Evolutionary conservation across 2,888 invertebrate genomes (phyloP).

Genomic region (Aricia artaxerxes): DNA sequence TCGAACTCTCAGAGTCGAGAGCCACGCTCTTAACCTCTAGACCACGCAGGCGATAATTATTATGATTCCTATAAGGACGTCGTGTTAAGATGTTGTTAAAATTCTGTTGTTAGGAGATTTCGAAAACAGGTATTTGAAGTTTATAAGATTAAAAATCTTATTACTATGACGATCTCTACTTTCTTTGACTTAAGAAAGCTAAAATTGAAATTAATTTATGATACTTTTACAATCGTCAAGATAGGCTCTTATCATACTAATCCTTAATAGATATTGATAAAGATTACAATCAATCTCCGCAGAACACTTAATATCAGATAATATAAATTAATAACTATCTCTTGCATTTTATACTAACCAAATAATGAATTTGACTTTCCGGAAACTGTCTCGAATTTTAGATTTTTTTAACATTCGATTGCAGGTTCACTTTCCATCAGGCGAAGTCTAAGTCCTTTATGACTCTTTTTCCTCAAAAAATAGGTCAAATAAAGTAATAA

Average conservation of each 20-base stretch:
- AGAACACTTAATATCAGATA: neutral
- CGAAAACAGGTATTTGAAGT: neutral
- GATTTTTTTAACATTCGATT: neutral
- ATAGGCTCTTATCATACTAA: neutral
- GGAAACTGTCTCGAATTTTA: too few species aligned
- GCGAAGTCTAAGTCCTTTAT: neutral
- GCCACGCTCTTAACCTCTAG: too few species aligned
- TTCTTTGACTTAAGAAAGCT: too few species aligned
- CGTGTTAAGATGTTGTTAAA: neutral
- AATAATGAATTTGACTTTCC: too few species aligned
- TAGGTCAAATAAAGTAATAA: constrained; percentile 12
- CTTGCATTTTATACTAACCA: too few species aligned
- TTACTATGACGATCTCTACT: too few species aligned
- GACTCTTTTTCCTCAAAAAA: neutral
- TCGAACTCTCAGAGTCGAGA: too few species aligned
- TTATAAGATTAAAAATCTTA: too few species aligned
- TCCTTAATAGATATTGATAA: neutral
- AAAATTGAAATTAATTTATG: too few species aligned
- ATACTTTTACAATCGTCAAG: neutral
- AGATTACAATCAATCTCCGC: neutral
- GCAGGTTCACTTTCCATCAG: neutral
- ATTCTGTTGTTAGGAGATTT: neutral
- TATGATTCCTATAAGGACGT: neutral
- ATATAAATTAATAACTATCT: too few species aligned
- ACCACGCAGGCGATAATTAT: neutral